Evolutionary conservation across 2,113 vertebrate genomes (phyloP).

Genomic region (Otis tarda): DNA sequence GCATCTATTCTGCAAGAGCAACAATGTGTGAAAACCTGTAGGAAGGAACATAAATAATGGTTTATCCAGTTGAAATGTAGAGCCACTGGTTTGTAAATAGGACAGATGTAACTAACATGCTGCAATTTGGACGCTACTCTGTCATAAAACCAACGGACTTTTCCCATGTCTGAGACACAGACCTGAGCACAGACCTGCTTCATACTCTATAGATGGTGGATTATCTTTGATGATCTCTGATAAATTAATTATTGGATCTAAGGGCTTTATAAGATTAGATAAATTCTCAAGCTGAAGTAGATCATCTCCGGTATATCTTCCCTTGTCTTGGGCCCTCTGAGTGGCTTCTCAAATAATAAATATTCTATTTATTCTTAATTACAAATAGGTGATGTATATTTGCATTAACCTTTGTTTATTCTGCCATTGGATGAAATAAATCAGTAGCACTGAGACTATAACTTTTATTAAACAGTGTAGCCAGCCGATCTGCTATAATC

Average conservation of each 20-base stretch:
- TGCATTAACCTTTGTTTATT: slow-evolving; percentile 5
- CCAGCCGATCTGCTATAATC: neutral
- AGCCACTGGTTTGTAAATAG: slow-evolving; percentile 22
- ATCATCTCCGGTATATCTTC: neutral
- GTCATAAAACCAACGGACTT: neutral
- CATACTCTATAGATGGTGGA: neutral
- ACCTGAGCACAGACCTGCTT: too few species aligned
- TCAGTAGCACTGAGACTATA: neutral
- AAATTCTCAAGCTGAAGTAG: neutral
- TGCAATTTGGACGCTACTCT: neutral
- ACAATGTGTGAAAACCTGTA: slow-evolving; percentile 27
- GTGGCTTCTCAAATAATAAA: neutral
- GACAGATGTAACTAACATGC: neutral
- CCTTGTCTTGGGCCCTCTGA: neutral
- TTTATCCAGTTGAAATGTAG: neutral
- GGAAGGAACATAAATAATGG: slow-evolving; percentile 15
- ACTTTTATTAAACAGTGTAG: neutral
- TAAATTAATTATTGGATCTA: neutral
- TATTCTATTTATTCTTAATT: neutral
- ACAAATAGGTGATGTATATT: neutral
- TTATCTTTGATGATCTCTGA: neutral
- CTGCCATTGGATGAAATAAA: slow-evolving; percentile 6
- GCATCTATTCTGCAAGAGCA: slow-evolving; percentile 37
- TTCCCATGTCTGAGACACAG: neutral
- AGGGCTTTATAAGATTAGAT: neutral